Conservation (phyloP, 2,113 vertebrate species). For the Capricornis sumatraensis region DNA sequence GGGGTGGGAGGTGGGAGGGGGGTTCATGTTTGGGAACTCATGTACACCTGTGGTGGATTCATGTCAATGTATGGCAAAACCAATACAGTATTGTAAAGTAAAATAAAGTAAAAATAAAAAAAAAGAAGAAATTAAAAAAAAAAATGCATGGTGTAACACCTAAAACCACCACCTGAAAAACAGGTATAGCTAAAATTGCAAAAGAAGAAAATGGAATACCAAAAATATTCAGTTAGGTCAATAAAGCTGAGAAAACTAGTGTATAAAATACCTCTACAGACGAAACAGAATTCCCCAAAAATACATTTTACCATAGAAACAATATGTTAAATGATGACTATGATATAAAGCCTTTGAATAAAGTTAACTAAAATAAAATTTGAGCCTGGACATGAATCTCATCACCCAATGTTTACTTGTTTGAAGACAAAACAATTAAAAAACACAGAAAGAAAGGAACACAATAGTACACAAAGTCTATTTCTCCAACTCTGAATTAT, state of each 20-base stretch:
- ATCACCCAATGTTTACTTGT: neutral
- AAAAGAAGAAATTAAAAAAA: neutral
- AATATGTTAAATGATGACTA: constrained; percentile 2
- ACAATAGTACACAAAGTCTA: neutral
- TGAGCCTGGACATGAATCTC: neutral
- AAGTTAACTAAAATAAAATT: constrained; percentile 4
- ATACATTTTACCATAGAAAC: constrained; percentile 13
- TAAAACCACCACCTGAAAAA: neutral
- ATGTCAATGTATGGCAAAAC: too few relatives aligned
- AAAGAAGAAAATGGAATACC: neutral
- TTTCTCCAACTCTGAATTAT: neutral
- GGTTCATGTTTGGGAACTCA: too few relatives aligned
- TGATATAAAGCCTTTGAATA: constrained; percentile 8
- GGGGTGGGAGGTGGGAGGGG: too few relatives aligned
- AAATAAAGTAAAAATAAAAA: too few relatives aligned
- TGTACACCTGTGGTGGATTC: too few relatives aligned
- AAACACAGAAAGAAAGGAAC: neutral
- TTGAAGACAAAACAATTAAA: neutral
- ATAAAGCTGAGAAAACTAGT: neutral
- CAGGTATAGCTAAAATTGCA: neutral
- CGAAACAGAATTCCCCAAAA: neutral
- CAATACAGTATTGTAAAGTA: too few relatives aligned
- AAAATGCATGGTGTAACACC: neutral
- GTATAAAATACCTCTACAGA: constrained; percentile 3
- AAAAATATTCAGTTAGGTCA: neutral